Conservation (phyloP, 30 jellyfish, hydroid and myxozoan genomes). For the Turritopsis rubra region DNA sequence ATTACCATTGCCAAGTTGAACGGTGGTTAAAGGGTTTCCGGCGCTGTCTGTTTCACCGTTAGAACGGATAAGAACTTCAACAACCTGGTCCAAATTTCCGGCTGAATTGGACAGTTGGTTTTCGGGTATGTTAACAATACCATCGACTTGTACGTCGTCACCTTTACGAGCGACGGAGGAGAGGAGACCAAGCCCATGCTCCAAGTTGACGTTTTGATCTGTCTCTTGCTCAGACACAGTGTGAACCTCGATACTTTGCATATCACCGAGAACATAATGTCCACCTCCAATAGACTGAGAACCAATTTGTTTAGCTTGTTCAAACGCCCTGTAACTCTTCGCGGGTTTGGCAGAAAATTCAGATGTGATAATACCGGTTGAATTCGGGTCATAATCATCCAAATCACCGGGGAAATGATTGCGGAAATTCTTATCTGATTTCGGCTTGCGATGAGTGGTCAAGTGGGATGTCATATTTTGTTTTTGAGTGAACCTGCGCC, state of each 20-base stretch:
- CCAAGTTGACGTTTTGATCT: constrained; percentile 34
- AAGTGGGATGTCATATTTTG: constrained; percentile 99
- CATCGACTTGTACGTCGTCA: constrained; percentile 93
- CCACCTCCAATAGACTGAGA: constrained; percentile 36
- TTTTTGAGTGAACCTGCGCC: constrained; percentile 96
- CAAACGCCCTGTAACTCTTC: constrained; percentile 35
- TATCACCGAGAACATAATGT: constrained; percentile 46
- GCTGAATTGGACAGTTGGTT: constrained; percentile 30
- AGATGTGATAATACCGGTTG: constrained; percentile 28
- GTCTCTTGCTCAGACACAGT: constrained; percentile 25
- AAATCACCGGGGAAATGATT: constrained; percentile 41
- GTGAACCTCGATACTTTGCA: constrained; percentile 42
- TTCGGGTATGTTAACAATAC: constrained; percentile 75
- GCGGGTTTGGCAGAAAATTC: constrained; percentile 22
- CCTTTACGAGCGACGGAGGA: constrained; percentile 99
- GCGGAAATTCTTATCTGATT: constrained; percentile 63
- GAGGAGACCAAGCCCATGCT: constrained; percentile 91
- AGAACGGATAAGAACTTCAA: constrained; percentile 92
- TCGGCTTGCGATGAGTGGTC: constrained; percentile 97
- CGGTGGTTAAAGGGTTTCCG: constrained; percentile 44
- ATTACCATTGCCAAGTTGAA: constrained; percentile 41
- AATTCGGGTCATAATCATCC: constrained; percentile 36
- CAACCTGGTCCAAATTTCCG: constrained; percentile 79
- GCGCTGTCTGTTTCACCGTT: constrained; percentile 67
- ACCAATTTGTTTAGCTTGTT: constrained; percentile 41